Evolutionary conservation across 2,797 vertebrate genomes (phyloP).

Genomic region (Echeneis naucrates): DNA sequence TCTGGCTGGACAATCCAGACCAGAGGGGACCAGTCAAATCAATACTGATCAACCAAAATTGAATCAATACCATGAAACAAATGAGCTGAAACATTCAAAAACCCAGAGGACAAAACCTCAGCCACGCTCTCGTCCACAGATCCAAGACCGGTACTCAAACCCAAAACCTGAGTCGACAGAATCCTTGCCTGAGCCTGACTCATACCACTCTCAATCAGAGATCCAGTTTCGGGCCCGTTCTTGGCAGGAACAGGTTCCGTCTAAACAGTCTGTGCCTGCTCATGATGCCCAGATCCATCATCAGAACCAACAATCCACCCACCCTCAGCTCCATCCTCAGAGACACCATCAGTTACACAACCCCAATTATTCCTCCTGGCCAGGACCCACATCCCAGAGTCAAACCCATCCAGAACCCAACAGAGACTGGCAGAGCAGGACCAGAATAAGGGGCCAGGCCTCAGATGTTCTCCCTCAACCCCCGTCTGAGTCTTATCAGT

Average conservation of each 20-base stretch:
- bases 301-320: constrained; percentile 2
- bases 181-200: neutral
- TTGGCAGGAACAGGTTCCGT: constrained; percentile 22
- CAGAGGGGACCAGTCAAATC: neutral
- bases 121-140: constrained; percentile 7
- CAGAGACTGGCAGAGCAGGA: constrained; percentile 20
- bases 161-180: constrained; percentile 3
- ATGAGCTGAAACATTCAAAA: constrained; percentile 46
- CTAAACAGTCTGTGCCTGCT: neutral
- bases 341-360: constrained; percentile 11
- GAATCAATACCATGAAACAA: constrained; percentile 12
- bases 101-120: constrained; percentile 16
- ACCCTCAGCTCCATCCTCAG: neutral
- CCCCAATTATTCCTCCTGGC: neutral
- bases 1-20: constrained; percentile 7
- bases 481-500: constrained; percentile 21
- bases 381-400: neutral
- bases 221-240: constrained; percentile 9
- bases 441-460: neutral
- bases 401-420: constrained; percentile 17
- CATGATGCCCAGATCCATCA: constrained; percentile 1
- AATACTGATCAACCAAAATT: constrained; percentile 8
- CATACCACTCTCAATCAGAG: constrained; percentile 25
- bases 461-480: constrained; percentile 6
- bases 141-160: constrained; percentile 5